Conservation (phyloP, 2,797 vertebrate genomes). For the Lutjanus campechanus region DNA sequence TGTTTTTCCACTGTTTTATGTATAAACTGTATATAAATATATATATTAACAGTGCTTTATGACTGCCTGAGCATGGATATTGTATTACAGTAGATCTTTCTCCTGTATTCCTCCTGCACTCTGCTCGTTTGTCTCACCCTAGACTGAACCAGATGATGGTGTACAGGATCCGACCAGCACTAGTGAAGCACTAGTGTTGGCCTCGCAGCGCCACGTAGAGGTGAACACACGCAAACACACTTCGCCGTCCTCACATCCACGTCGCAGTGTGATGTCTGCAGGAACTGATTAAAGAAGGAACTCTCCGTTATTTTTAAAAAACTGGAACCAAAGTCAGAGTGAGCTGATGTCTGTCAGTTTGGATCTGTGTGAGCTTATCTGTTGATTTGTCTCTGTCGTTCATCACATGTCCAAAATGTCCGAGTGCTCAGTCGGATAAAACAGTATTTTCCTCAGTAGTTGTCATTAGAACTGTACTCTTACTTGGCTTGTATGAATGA, state of each 20-base stretch:
- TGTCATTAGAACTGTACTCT: background rate
- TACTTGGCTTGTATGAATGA: background rate
- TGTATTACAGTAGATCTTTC: slow-evolving; percentile 68
- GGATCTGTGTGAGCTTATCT: slow-evolving; percentile 12
- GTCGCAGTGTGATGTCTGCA: slow-evolving; percentile 16
- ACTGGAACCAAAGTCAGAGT: slow-evolving; percentile 55
- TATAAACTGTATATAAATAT: slow-evolving; percentile 87
- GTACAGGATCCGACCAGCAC: background rate
- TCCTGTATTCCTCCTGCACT: slow-evolving; percentile 63
- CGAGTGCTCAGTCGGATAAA: background rate
- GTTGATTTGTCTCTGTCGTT: slow-evolving; percentile 32
- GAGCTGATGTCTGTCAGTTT: slow-evolving; percentile 26
- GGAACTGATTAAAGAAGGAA: slow-evolving; percentile 27
- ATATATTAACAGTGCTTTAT: slow-evolving; percentile 86
- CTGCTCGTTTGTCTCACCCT: slow-evolving; percentile 65
- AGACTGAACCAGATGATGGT: slow-evolving; percentile 51
- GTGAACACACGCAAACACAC: slow-evolving; percentile 30
- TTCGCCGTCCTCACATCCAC: slow-evolving; percentile 40
- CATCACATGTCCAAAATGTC: slow-evolving; percentile 12
- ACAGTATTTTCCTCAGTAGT: background rate
- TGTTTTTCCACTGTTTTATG: slow-evolving; percentile 82
- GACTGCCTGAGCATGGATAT: slow-evolving; percentile 84
- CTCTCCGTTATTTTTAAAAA: slow-evolving; percentile 9
- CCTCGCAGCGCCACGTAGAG: slow-evolving; percentile 38
- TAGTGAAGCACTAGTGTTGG: slow-evolving; percentile 16